These are phyloP conservation scores for Atrichornis clamosus DNA, from an alignment of 2,113 vertebrate genomes.

Conservation along the genomic window DNA sequence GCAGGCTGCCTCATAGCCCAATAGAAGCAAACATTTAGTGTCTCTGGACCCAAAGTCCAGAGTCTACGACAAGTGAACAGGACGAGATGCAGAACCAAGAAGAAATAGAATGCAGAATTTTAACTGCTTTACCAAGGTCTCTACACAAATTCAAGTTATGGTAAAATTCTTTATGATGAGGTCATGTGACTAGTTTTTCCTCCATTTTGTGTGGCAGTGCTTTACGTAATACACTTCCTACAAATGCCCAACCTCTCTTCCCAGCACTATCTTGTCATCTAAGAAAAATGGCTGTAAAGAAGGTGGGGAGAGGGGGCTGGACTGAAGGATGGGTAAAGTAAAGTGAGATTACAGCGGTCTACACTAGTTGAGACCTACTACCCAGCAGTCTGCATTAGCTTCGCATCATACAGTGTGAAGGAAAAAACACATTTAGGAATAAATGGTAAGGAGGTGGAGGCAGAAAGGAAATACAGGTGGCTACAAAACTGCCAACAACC, in stretches of 20 bases:
- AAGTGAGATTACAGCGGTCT: not conserved
- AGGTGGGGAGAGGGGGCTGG: fast-evolving
- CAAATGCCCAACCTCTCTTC: not conserved
- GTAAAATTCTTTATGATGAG: not conserved
- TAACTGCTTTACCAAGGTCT: not conserved
- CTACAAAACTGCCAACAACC: not conserved
- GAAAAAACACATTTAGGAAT: not conserved
- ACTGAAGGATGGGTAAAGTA: not conserved
- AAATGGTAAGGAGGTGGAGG: not conserved
- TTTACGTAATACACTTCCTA: not conserved
- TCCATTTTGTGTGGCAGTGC: not conserved
- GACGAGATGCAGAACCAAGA: not conserved
- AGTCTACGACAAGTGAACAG: not conserved
- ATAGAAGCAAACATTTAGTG: not conserved
- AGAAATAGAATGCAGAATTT: not conserved
- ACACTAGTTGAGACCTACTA: not conserved
- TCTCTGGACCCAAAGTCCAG: not conserved
- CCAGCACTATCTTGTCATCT: not conserved
- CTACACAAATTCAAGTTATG: not conserved
- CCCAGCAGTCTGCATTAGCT: not conserved
- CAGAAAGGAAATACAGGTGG: slow-evolving; percentile 15
- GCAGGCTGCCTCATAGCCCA: not conserved
- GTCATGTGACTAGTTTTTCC: not conserved
- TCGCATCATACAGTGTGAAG: not conserved
- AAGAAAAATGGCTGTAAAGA: not conserved